Base-by-base conservation (phyloP, 2,888 invertebrate species). In the Zele albiditarsus region DNA sequence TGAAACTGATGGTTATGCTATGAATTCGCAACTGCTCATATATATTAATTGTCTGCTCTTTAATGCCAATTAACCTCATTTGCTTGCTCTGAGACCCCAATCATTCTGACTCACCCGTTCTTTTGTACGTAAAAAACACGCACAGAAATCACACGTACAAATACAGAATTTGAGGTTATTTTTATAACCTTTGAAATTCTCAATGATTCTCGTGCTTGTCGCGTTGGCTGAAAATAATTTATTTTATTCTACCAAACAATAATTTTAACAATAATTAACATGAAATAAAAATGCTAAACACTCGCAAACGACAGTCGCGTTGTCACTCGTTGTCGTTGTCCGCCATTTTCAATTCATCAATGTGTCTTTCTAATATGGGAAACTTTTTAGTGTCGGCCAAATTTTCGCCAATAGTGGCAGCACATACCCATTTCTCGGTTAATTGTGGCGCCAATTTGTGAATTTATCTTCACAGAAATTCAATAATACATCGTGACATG, bases 271-370 rank as follows among this genome's bases (percentile, higher is more conserved):
- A 33, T 46, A 76, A 74, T 69, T 73, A 62, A 75, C 67, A 42
- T 66, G 66, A 79, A 84, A 86, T 86, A 80, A 77, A 83, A 83
- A 85, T 81, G 78, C 78, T 79, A 80, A 79, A 81, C 83, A 85
- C 82, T 83, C 69, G 27, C 3, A 77, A 77, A 78, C 82, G 79
- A 81, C 81, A 82, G 84, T 85, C 87, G 86, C 87, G 84, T 86
- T 87, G 85, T 87, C 85, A 87, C 85, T 87, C 83, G 83, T 83
- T 84, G 83, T 78, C 86, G 87, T 86, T 38, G 38, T 38, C 38
- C 85, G 87, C 86, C 87, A 87, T 87, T 82, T 84, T 86, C 8
- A 38, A 20, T 63, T 38, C 31, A 38, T 65, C n/a, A n/a, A n/a
- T 65, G 16, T 10, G 28, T 20, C 23, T 38, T 20, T 20, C 23